These are phyloP conservation scores for Callimico goeldii DNA, from an alignment of 2,797 vertebrate genomes.

Conservation along the genomic window DNA sequence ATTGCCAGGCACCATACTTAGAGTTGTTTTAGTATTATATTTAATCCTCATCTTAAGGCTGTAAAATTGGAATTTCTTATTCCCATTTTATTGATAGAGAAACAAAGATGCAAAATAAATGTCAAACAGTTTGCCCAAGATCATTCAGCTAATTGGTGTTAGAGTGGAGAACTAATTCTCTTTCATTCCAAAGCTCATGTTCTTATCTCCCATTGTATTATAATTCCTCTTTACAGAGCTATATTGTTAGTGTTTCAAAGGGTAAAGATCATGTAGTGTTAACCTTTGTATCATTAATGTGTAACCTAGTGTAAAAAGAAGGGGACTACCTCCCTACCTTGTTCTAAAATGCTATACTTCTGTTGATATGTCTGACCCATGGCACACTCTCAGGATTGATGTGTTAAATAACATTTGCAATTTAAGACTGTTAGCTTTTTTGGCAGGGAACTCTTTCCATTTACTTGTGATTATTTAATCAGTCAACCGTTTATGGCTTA, in stretches of 20 bases:
- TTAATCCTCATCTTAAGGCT: background rate
- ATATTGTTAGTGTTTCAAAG: slow-evolving; percentile 8
- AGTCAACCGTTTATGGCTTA: background rate
- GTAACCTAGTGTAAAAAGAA: slow-evolving; percentile 17
- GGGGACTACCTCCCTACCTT: background rate
- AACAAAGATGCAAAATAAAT: slow-evolving; percentile 18
- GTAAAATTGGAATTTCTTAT: background rate
- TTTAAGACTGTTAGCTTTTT: background rate
- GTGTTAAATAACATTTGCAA: background rate
- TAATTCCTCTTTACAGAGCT: background rate
- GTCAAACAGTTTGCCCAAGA: background rate
- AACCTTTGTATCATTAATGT: background rate
- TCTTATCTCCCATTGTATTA: background rate
- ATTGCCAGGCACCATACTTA: background rate
- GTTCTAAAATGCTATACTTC: background rate
- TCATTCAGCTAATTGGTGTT: background rate
- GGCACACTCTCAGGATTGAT: background rate
- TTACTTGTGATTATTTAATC: background rate
- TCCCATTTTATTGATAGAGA: background rate
- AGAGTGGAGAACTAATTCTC: background rate
- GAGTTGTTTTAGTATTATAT: background rate
- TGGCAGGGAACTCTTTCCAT: background rate
- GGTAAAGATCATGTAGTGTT: background rate
- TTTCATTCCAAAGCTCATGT: slow-evolving; percentile 23
- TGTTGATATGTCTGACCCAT: background rate